These are phyloP conservation scores for Smutsia temminckii DNA, from an alignment of 2,797 vertebrate genomes.

Conservation along the genomic window DNA sequence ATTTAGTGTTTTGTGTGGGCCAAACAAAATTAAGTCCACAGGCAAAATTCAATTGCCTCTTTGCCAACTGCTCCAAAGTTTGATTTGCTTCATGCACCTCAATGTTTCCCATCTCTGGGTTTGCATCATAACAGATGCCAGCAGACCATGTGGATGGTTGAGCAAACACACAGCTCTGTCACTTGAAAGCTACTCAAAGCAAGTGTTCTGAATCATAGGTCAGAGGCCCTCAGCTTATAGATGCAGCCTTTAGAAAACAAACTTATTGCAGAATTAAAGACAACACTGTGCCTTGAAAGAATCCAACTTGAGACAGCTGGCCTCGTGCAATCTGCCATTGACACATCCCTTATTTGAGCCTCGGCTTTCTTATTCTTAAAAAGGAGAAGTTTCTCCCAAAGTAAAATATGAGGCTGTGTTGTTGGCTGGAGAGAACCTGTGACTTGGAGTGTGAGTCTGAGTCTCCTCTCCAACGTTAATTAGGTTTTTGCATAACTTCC, in stretches of 20 bases:
- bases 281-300: accelerated
- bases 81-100: background rate
- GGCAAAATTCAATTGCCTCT: background rate
- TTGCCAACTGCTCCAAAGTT: background rate
- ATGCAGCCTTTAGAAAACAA: background rate
- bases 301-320: background rate
- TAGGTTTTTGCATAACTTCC: too few relatives aligned
- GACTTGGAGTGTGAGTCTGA: background rate
- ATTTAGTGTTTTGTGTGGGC: background rate
- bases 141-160: accelerated
- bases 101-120: background rate
- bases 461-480: background rate
- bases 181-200: background rate
- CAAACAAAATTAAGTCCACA: background rate
- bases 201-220: background rate
- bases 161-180: background rate
- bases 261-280: background rate
- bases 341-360: accelerated
- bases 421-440: accelerated
- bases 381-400: background rate
- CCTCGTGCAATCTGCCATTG: accelerated
- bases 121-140: background rate
- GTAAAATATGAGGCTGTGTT: background rate
- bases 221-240: background rate
- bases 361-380: background rate